Conservation (phyloP, 2,797 vertebrate species). For the Helostoma temminkii region DNA sequence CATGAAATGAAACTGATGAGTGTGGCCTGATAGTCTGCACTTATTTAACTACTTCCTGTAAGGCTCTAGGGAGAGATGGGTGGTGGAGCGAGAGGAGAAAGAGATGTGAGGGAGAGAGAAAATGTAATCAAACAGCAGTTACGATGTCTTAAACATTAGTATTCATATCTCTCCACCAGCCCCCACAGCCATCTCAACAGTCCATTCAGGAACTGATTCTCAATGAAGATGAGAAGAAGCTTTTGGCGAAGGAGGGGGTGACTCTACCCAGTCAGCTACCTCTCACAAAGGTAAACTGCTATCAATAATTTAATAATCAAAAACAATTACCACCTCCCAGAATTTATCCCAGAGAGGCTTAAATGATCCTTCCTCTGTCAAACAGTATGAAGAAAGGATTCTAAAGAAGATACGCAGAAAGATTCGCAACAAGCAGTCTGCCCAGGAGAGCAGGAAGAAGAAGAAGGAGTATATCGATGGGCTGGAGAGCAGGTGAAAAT, state of each 20-base stretch:
- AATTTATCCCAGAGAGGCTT: neutral
- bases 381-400: slow-evolving; percentile 92
- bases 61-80: slow-evolving; percentile 19
- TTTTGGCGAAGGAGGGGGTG: slow-evolving; percentile 92
- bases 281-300: slow-evolving; percentile 90
- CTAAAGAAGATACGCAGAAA: slow-evolving; percentile 96
- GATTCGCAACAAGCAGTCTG: slow-evolving; percentile 96
- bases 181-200: slow-evolving; percentile 76
- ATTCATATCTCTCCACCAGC: slow-evolving; percentile 69
- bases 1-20: slow-evolving; percentile 61
- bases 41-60: slow-evolving; percentile 53
- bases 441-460: slow-evolving; percentile 96
- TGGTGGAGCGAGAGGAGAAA: neutral
- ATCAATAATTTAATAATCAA: slow-evolving; percentile 13
- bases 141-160: slow-evolving; percentile 55
- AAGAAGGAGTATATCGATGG: slow-evolving; percentile 97
- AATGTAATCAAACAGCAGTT: slow-evolving; percentile 54
- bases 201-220: slow-evolving; percentile 91
- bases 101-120: slow-evolving; percentile 3
- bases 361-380: slow-evolving; percentile 22
- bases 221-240: slow-evolving; percentile 95
- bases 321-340: neutral
- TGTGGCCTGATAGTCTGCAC: slow-evolving; percentile 37
- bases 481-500: slow-evolving; percentile 89
- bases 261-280: slow-evolving; percentile 91